A percentile compares a stretch with the other conserved stretches of the same genome.
Evolutionary conservation across 2,888 invertebrate species (phyloP).

Genomic region (Protula sp.): DNA sequence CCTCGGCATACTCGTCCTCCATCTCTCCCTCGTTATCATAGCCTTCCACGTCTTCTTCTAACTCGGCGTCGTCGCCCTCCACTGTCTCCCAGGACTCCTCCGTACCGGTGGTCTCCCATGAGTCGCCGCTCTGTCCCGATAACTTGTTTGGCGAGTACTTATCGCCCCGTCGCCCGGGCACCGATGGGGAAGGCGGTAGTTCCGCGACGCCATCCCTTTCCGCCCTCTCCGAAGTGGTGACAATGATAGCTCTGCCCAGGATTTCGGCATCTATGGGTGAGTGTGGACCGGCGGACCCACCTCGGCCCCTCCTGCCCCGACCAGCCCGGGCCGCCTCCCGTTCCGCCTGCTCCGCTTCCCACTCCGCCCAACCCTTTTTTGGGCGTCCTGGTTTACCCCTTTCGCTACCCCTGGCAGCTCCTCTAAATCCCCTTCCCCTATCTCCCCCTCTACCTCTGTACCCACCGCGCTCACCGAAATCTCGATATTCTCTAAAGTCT

Average conservation of each 20-base stretch:
- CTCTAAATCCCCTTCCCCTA: not conserved
- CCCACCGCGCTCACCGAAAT: not conserved
- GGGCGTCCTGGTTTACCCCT: too few species aligned
- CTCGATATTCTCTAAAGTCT: not conserved
- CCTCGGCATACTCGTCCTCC: not conserved
- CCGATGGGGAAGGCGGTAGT: not conserved
- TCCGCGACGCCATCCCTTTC: not conserved
- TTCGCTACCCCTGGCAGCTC: not conserved
- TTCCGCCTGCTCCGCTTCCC: not conserved
- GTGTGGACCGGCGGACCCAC: not conserved
- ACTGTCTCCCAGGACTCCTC: not conserved
- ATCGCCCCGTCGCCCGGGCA: not conserved
- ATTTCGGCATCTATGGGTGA: not conserved
- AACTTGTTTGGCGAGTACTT: not conserved
- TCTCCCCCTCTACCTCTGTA: not conserved
- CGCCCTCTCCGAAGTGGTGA: not conserved
- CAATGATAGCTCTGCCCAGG: not conserved
- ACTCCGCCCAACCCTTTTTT: too few species aligned
- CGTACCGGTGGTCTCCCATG: not conserved
- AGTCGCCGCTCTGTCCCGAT: not conserved
- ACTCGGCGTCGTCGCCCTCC: constrained; percentile 1
- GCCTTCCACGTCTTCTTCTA: not conserved
- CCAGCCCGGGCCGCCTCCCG: not conserved
- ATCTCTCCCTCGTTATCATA: not conserved
- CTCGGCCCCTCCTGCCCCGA: not conserved